Evolutionary conservation across 2,888 invertebrate species (phyloP).

Genomic region (Idaea biselata): DNA sequence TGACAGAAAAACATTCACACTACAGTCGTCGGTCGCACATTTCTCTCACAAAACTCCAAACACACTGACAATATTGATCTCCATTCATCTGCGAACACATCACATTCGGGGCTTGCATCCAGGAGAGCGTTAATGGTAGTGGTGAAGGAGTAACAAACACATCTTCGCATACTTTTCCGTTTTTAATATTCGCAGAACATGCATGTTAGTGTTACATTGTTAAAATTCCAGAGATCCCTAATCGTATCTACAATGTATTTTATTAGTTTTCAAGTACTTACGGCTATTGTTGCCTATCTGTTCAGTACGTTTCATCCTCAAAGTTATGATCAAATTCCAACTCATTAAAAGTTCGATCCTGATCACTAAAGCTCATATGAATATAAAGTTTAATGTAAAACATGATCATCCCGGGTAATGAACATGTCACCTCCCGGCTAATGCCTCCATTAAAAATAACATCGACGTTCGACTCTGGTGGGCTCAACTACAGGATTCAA

Average conservation of each 20-base stretch:
- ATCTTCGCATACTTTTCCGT: no score
- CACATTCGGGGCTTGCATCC: no score
- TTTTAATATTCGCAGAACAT: no score
- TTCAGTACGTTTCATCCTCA: slow-evolving; percentile 33
- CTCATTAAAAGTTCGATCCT: slow-evolving; percentile 49
- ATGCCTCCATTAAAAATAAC: slow-evolving; percentile 41
- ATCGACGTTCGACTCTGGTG: slow-evolving; percentile 58
- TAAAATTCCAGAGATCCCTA: neutral
- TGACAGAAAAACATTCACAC: no score
- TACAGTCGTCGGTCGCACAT: no score
- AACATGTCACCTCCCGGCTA: slow-evolving; percentile 46
- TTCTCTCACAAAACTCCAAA: no score
- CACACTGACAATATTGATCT: no score
- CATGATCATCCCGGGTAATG: slow-evolving; percentile 48
- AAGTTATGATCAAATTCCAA: slow-evolving; percentile 53
- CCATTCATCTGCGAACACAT: no score
- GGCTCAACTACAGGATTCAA: slow-evolving; percentile 47
- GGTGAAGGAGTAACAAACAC: no score
- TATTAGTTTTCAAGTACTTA: no score
- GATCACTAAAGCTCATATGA: slow-evolving; percentile 42
- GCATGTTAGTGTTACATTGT: neutral
- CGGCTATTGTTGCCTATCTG: slow-evolving; percentile 23
- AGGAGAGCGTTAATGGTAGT: no score
- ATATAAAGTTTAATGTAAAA: slow-evolving; percentile 53
- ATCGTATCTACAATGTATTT: neutral